Conservation (phyloP, 2,888 invertebrate species). For the Apodemia hepburni region DNA sequence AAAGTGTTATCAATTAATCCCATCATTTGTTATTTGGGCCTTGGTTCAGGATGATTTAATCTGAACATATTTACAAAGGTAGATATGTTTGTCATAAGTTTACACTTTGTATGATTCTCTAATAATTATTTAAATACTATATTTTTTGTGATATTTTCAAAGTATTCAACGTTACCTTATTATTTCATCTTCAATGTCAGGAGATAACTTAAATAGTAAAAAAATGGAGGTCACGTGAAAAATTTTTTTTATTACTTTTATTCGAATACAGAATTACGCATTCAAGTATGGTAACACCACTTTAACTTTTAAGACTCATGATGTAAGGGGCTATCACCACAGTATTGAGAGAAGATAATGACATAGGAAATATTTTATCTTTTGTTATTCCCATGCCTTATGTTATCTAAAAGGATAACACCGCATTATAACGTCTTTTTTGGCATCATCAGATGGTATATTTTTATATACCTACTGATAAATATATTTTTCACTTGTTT, state of each 20-base stretch:
- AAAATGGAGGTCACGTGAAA: background rate
- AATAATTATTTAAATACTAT: slow-evolving; percentile 13
- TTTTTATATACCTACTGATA: too few species aligned
- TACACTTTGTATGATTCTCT: background rate
- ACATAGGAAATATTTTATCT: too few species aligned
- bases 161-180: background rate
- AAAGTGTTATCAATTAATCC: slow-evolving; percentile 8
- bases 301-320: too few species aligned
- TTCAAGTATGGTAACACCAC: too few species aligned
- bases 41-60: background rate
- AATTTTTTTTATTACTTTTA: background rate
- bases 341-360: too few species aligned
- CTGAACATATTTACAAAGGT: slow-evolving; percentile 3
- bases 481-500: too few species aligned
- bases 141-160: slow-evolving; percentile 9
- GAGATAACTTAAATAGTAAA: background rate
- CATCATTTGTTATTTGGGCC: background rate
- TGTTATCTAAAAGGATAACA: too few species aligned
- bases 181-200: background rate
- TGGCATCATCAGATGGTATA: too few species aligned
- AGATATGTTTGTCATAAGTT: background rate
- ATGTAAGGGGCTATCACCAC: too few species aligned
- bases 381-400: too few species aligned
- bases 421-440: too few species aligned
- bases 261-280: too few species aligned